Base-by-base conservation (phyloP, 1,140 invertebrate species). In the Diorhabda carinulata region DNA sequence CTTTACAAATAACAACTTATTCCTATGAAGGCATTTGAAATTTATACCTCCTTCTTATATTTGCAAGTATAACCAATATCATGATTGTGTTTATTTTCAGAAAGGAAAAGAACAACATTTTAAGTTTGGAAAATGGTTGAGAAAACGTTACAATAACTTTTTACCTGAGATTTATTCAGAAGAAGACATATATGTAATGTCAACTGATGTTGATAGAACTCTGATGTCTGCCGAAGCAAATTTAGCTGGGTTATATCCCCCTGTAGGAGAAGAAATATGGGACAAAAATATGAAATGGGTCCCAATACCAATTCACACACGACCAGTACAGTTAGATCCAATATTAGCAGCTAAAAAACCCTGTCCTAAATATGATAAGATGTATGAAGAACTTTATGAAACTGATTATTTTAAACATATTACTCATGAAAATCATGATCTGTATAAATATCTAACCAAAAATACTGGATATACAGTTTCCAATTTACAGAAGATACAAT, bases 161-260 rank as follows among this genome's bases (percentile, higher is more conserved):
- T 76, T 91, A 41, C 83, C 83, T 9, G 42, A 78, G 4, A 66
- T 70, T 0, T 90, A 90, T 73, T 84, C 82, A 7, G 74, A 75
- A 67, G 77, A 76, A 43, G 79, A 81, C 57, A 76, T 81, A 40
- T 69, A 77, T 76, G 56, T 80, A 83, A 73, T 85, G 61, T 94
- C 93, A 64, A 96, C 95, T 2, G 91, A 95, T 82, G 88, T 90
- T 2, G 93, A 97, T 83, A 85, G 95, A 40, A 95, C 95, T 9
- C 80, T 98, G 4, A 96, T 95, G 91, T 96, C 93, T 73, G 95
- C 93, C 0, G 85, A 91, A 79, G 84, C 88, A 2, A 91, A 95
- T 82, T 83, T 97, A 66, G 94, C 94, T 67, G 93, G 93, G 4
- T 86, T 93, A 70, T 94, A 90, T 78, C 91, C 92, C 5, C 87